Evolutionary conservation across 1,140 invertebrate species (phyloP).

Genomic region (Popillia japonica): DNA sequence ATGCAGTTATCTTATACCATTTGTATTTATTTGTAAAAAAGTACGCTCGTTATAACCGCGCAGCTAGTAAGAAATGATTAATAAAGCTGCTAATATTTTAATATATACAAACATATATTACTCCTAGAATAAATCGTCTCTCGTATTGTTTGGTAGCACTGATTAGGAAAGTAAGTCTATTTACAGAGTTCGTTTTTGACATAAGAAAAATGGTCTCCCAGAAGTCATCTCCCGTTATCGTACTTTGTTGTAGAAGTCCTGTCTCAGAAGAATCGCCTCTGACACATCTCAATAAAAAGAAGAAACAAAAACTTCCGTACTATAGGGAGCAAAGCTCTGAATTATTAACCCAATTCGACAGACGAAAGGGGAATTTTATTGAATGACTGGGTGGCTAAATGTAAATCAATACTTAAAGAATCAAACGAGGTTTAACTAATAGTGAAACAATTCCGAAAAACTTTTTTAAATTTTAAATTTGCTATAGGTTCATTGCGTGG

Average conservation of each 20-base stretch:
- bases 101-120: no score
- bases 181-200: not conserved
- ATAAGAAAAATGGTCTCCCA: not conserved
- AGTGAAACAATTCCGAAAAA: no score
- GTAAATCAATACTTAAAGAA: conserved; percentile 1
- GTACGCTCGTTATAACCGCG: no score
- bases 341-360: conserved; percentile 31
- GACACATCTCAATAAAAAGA: conserved; percentile 33
- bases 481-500: no score
- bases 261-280: conserved; percentile 1
- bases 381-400: conserved; percentile 15
- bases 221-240: conserved; percentile 11
- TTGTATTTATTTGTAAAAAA: no score
- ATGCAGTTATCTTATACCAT: no score
- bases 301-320: not conserved
- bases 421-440: no score
- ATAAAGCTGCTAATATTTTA: no score
- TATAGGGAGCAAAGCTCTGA: conserved; percentile 25
- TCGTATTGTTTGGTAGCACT: no score
- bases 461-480: no score
- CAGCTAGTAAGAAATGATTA: no score
- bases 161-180: not conserved
- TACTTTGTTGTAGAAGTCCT: not conserved
- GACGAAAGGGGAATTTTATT: conserved; percentile 22
- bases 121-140: no score